Percentiles rank a stretch among this genome's conserved stretches.
These are phyloP conservation scores for Rhagium mordax DNA, from an alignment of 2,888 invertebrate species.

Conservation along the genomic window DNA sequence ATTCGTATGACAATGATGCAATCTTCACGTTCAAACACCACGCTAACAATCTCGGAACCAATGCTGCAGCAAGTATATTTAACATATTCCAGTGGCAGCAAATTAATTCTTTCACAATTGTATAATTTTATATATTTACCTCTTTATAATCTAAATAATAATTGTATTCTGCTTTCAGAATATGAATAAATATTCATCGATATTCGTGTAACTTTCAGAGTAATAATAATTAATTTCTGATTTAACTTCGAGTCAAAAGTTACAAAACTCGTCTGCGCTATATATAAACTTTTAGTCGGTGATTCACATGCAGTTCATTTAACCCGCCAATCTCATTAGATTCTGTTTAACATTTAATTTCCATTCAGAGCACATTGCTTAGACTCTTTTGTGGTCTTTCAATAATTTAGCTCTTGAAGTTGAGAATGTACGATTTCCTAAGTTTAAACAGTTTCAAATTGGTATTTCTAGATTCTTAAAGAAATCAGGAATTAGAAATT, in stretches of 20 bases:
- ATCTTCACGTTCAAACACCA: no score
- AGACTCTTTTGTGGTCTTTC: background rate
- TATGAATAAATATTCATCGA: background rate
- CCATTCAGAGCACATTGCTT: conserved; percentile 20
- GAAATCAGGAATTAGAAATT: background rate
- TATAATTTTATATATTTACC: background rate
- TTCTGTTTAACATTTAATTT: conserved; percentile 33
- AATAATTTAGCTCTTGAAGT: conserved; percentile 8
- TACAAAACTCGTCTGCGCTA: background rate
- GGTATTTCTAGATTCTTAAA: background rate
- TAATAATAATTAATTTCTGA: background rate
- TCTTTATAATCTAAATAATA: background rate
- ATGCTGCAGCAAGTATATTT: no score
- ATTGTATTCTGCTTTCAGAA: background rate
- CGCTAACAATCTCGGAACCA: no score
- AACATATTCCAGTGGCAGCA: no score
- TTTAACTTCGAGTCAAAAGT: background rate
- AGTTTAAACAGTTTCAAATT: conserved; percentile 27
- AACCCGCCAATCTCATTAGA: conserved; percentile 33
- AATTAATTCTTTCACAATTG: no score
- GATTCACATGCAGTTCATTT: conserved; percentile 28
- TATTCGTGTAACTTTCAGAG: background rate
- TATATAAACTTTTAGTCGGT: conserved; percentile 8
- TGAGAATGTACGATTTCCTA: conserved; percentile 18
- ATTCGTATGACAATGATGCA: no score